These are phyloP conservation scores for Muntiacus muntjak DNA, from an alignment of 2,113 vertebrate species.

Conservation along the genomic window DNA sequence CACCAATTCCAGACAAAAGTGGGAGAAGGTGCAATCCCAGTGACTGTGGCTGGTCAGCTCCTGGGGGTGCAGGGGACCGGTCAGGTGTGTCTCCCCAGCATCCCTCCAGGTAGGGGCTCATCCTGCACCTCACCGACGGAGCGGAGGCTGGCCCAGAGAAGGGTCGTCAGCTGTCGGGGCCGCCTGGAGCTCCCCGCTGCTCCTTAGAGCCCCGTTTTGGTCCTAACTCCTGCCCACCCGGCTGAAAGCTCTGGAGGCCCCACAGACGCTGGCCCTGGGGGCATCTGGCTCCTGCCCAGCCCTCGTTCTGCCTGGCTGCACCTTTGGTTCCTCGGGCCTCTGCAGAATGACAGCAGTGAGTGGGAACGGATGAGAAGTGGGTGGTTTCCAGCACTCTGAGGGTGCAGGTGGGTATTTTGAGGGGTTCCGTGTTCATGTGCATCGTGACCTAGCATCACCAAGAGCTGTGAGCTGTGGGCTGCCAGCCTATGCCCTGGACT, in stretches of 20 bases:
- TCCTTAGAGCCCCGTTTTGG: background rate
- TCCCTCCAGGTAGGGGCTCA: background rate
- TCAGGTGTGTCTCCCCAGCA: fast-evolving
- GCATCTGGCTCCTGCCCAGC: background rate
- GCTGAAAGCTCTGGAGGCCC: fast-evolving
- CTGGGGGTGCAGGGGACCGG: background rate
- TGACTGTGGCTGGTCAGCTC: too few species aligned
- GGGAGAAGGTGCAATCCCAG: background rate
- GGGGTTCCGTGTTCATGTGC: background rate
- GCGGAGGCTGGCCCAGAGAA: background rate
- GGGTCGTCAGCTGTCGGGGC: background rate
- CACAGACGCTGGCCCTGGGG: background rate
- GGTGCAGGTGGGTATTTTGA: background rate
- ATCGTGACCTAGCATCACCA: fast-evolving
- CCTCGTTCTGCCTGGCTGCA: fast-evolving
- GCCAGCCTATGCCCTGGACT: background rate
- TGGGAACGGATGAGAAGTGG: background rate
- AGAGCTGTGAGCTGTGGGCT: background rate
- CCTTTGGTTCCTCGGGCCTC: background rate
- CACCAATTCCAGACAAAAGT: background rate
- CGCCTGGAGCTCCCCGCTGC: background rate
- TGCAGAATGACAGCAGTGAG: background rate
- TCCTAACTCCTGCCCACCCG: fast-evolving
- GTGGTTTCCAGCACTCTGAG: background rate
- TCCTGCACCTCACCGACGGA: background rate